Evolutionary conservation across 2,888 invertebrate genomes (phyloP), one percentile per base, ranked within the genome.

Genomic region (Druceiella hillmani): DNA sequence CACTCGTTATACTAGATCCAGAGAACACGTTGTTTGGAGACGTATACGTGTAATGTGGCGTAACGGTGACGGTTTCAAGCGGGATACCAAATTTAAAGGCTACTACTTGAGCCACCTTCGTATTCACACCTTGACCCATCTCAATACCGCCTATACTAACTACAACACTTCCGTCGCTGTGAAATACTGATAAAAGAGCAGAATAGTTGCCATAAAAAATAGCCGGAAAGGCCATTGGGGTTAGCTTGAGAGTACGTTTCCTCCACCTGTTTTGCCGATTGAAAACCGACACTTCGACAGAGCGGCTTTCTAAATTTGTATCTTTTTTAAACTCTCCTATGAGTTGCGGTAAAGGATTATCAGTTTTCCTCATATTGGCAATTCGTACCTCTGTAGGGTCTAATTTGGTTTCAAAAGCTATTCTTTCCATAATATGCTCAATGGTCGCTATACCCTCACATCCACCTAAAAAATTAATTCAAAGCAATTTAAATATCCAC

Each of bases 91-190:
- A 57, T 17, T 76, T 74, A 50, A 83, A 75, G 0, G 88, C 88
- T 37, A 78, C 82, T 0, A 87, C 82, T 69, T 87, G 87, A 3
- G 81, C 79, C 0, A 73, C 80, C 72, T 87, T 88, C 0, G 87
- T 87, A 46, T 87, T 83, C 22, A 86, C 70, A 1, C 88, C 88
- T 68, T 89, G 88, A 0, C 88, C 88, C 64, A 80, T 77, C 61
- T 84, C 84, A 30, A 81, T 66, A 1, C 83, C 84, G 3, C 81
- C 82, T 37, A 83, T 82, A 1, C 76, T 64, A 1, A 88, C 63
- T 1, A 80, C 75, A 0, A 89, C 84, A 2, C 79, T 76, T 1
- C 80, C 84, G 56, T 85, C 82, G 1, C 74, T 69, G 40, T 79
- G 75, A 51, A 79, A 87, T 43, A 89, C 75, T 0, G 78, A 71